Base-by-base conservation (phyloP, 2,113 vertebrate genomes). In the Tricholaema leucomelas region DNA sequence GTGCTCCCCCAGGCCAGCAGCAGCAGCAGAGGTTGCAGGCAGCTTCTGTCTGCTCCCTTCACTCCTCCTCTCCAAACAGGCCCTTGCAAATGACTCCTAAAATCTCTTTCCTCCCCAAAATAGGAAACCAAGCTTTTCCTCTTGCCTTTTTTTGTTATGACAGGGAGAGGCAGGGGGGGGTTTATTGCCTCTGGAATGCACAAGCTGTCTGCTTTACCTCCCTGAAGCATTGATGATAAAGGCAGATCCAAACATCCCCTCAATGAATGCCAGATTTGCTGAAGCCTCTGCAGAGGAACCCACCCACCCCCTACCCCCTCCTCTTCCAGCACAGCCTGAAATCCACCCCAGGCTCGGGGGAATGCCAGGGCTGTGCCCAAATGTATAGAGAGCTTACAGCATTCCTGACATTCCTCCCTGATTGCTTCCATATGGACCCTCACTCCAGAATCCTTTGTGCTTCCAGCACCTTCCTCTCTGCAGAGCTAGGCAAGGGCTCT, bases 341-440 rank as follows among this genome's bases (percentile, higher is more conserved):
- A 90, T n/a, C 44, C 72, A 71, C 4, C 31, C 74, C 67, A 19
- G 75, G 82, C 81, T 77, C 87, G 25, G 15, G 63, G 96, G 91
- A 94, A 93, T 86, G 93, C 79, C 92, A 84, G 64, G 42, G 33
- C 92, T 64, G 72, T 86, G 75, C 94, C 94, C 89, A 89, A 80
- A 92, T 44, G 66, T 85, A 79, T 46, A 67, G 54, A 7, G 5
- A 25, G 91, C 60, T 70, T 46, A 44, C 67, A 12, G 89, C 88
- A 96, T 97, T 96, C 96, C 88, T 88, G 1, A 21, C 61, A 97
- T 97, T 95, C 94, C 89, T 96, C 59, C 14, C 5, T 91, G 93
- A 97, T 95, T 95, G 90, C 65, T 85, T 93, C 89, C 96, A 95
- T 64, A 90, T 89, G 96, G 95, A 75, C 9, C 70, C 78, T 11